These are phyloP conservation scores for Strigamia transsilvanica DNA, from an alignment of 2,888 invertebrate species.

Conservation along the genomic window DNA sequence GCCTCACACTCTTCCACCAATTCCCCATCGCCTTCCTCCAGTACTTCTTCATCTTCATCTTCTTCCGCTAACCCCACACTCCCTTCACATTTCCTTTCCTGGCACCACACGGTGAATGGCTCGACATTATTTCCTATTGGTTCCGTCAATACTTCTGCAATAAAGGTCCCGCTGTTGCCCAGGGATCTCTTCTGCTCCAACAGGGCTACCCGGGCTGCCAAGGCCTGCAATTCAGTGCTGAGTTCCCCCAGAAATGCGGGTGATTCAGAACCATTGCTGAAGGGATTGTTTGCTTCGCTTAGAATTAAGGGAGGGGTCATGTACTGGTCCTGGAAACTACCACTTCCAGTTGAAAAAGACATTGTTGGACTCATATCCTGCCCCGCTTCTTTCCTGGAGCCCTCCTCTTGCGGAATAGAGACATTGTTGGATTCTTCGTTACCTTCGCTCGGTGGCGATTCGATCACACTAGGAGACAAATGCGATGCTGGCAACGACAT, in stretches of 20 bases:
- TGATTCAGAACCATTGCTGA: not conserved
- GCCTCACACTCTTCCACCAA: not conserved
- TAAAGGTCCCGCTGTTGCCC: slow-evolving; percentile 5
- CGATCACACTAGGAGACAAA: no score
- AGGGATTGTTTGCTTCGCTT: not conserved
- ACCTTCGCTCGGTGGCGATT: no score
- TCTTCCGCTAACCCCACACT: not conserved
- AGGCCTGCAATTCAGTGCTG: not conserved
- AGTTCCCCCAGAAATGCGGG: not conserved
- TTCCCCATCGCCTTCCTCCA: not conserved
- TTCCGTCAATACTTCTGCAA: not conserved
- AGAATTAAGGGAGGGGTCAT: not conserved
- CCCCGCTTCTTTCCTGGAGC: not conserved
- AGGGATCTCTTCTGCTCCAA: not conserved
- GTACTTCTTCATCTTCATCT: no score
- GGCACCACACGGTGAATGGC: not conserved
- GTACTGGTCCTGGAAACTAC: not conserved
- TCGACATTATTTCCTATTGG: not conserved
- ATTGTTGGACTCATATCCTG: not conserved
- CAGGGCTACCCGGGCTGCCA: not conserved
- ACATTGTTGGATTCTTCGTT: not conserved
- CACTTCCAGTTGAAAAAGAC: not conserved
- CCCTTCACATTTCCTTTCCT: not conserved
- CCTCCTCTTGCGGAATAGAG: not conserved
- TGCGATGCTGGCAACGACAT: no score